These are phyloP conservation scores for Chondrosia reniformis DNA, from an alignment of 37 sponge, comb jelly and placozoan genomes.

Conservation along the genomic window DNA sequence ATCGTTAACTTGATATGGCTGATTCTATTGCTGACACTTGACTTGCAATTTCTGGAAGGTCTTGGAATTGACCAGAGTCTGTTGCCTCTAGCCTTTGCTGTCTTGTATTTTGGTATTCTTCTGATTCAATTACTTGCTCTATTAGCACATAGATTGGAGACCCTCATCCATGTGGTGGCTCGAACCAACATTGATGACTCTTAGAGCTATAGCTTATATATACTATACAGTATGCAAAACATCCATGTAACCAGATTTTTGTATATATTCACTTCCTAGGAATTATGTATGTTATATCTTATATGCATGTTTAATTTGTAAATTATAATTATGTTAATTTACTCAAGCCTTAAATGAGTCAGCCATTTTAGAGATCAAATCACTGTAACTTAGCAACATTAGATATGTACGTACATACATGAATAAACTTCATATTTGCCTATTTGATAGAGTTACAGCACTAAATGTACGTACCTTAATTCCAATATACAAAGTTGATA, in stretches of 20 bases:
- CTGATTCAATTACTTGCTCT: slow-evolving; percentile 54
- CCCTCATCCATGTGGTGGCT: slow-evolving; percentile 59
- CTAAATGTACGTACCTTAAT: no score
- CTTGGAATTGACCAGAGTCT: slow-evolving; percentile 22
- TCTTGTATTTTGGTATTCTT: slow-evolving; percentile 53
- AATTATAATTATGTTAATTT: no score
- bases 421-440: no score
- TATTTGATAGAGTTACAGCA: no score
- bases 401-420: no score
- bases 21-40: slow-evolving; percentile 36
- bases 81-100: slow-evolving; percentile 28
- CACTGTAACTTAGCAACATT: no score
- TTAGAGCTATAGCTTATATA: neutral
- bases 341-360: no score
- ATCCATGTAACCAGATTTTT: neutral
- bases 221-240: neutral
- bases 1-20: slow-evolving; percentile 76
- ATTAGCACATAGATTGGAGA: slow-evolving; percentile 49
- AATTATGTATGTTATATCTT: no score
- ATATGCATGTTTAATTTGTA: no score
- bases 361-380: no score
- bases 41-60: slow-evolving; percentile 11
- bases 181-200: slow-evolving; percentile 5
- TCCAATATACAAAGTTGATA: no score
- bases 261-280: no score